phyloP scores from a whole-genome alignment of 2,797 vertebrate species.

The Mus minutoides region DNA sequence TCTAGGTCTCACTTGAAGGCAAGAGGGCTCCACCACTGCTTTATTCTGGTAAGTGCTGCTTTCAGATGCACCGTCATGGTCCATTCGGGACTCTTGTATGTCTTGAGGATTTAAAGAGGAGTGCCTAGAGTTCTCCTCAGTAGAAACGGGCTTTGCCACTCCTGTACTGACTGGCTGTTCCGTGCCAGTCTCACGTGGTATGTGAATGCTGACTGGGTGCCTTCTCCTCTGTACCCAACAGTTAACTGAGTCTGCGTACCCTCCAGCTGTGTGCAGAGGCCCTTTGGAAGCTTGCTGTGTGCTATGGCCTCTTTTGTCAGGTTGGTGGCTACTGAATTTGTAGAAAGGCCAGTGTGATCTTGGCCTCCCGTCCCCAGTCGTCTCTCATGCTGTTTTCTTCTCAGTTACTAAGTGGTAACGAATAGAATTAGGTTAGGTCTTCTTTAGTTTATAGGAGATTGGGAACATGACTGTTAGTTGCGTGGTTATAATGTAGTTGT shows the following conservation, averaged over 20 bases:
- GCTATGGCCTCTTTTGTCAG: neutral
- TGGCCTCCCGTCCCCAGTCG: neutral
- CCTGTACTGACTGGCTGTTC: neutral
- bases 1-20: neutral
- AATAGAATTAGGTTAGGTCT: conserved; percentile 45
- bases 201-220: neutral
- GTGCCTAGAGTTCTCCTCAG: neutral
- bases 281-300: neutral
- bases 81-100: neutral
- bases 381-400: conserved; percentile 27
- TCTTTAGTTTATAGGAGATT: conserved; percentile 60
- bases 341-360: neutral
- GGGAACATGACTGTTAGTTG: conserved; percentile 54
- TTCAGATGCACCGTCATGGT: neutral
- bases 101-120: conserved; percentile 26
- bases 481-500: conserved; percentile 48
- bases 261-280: neutral
- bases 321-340: neutral
- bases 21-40: neutral
- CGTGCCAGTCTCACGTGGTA: neutral
- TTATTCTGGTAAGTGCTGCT: neutral
- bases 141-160: neutral
- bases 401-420: conserved; percentile 40
- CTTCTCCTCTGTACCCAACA: neutral
- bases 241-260: neutral